Evolutionary conservation across 2,113 vertebrate genomes (phyloP).

Genomic region (Tetrax tetrax): DNA sequence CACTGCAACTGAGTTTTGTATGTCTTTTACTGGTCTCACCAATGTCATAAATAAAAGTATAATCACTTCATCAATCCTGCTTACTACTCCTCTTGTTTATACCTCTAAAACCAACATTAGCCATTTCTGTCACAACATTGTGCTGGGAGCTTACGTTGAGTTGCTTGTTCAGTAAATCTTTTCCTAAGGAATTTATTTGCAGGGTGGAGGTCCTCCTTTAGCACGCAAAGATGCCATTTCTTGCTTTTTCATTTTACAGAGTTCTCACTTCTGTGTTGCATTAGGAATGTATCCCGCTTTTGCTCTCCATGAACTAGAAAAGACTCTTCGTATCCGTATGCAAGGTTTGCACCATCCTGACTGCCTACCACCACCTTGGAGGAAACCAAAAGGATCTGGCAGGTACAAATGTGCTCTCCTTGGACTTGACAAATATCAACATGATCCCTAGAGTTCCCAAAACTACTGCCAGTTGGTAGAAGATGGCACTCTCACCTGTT

Average conservation of each 20-base stretch:
- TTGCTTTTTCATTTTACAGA: neutral
- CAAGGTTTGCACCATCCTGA: neutral
- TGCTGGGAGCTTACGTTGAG: neutral
- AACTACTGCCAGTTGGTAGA: neutral
- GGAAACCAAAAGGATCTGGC: neutral
- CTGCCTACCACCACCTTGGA: neutral
- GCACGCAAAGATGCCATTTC: neutral
- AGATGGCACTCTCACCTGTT: neutral
- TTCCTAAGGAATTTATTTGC: neutral
- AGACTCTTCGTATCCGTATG: neutral
- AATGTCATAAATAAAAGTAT: conserved; percentile 41
- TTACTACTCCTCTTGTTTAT: conserved; percentile 26
- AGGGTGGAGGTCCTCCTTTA: neutral
- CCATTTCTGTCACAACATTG: conserved; percentile 22
- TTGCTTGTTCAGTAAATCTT: conserved; percentile 22
- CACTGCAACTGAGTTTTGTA: neutral
- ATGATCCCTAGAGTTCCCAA: neutral
- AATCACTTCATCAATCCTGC: conserved; percentile 48
- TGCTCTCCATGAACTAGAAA: neutral
- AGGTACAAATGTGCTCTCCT: neutral
- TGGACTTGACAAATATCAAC: neutral
- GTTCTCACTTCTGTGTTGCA: neutral
- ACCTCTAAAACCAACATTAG: conserved; percentile 19
- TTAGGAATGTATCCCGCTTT: neutral
- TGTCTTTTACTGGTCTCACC: neutral